Base-by-base conservation (phyloP, 2,888 invertebrate genomes). In the Brassicogethes aeneus region DNA sequence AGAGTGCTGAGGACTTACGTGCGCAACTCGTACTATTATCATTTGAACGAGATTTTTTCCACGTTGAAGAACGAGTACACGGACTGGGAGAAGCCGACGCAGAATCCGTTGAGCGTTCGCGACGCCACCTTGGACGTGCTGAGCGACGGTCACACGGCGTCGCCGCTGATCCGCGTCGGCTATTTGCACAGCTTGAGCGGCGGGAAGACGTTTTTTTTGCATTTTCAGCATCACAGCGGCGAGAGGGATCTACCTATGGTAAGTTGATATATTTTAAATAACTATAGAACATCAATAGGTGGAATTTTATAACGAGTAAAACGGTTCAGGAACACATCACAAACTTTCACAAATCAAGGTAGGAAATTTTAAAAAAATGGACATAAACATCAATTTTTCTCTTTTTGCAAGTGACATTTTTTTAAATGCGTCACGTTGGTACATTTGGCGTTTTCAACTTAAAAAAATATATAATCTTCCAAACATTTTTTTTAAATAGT, bases 51-150 rank as follows among this genome's bases (percentile, higher is more conserved):
- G 73, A 91, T 91, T 61, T 89, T 90, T 69, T 91, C 93, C 39
- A 92, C 94, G 39, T 75, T 95, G 55, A 76, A 76, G 66, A 94
- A 95, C 67, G 93, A 95, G 69, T 96, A 96, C 70, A 94, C 93
- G 44, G 93, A 95, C 68, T 95, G 95, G 94, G 91, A 88, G 68
- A 79, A 83, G 56, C 85, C 88, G 2, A 83, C 88, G 52, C 84
- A 89, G 59, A 88, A 87, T 66, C 87, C 90, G 48, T 75, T 85
- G 61, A 85, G 84, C 64, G 88, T 89, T 50, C 81, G 88, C 58
- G 93, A 85, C 65, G 88, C 82, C 40, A 82, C 90, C 15, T 72
- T 92, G 46, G 86, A 88, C 65, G 82, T 93, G 45, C 71, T 95
- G 39, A 90, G 93, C 59, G 95, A 95, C 64, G 93, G 92, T 0